Conservation (phyloP, 2,113 vertebrate species). For the Psophia crepitans region DNA sequence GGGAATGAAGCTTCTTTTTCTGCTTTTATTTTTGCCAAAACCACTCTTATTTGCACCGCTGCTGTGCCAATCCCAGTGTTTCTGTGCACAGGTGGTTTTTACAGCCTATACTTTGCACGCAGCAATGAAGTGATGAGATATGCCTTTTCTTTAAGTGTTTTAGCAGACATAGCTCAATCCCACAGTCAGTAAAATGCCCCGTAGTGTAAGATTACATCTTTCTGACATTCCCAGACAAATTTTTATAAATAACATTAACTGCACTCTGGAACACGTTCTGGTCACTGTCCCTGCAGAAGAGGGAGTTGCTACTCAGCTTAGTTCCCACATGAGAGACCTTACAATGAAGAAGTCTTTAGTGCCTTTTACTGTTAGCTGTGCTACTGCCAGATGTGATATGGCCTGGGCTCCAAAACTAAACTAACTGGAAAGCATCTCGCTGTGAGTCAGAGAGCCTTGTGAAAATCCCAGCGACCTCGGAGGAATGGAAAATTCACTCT, state of each 20-base stretch:
- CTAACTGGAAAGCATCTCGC: background rate
- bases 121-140: conserved; percentile 35
- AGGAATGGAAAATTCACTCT: background rate
- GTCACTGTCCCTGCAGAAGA: background rate
- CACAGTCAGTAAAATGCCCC: conserved; percentile 22
- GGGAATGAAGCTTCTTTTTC: background rate
- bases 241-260: conserved; percentile 32
- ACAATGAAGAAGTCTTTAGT: background rate
- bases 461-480: conserved; percentile 18
- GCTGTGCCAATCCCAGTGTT: background rate
- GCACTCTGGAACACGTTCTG: background rate
- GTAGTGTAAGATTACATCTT: conserved; percentile 17
- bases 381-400: conserved; percentile 9
- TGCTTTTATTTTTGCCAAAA: background rate
- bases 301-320: background rate
- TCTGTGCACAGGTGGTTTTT: conserved; percentile 44
- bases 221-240: conserved; percentile 21
- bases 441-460: background rate
- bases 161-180: conserved; percentile 27
- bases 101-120: background rate
- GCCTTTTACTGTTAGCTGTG: background rate
- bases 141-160: conserved; percentile 3
- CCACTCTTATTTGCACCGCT: background rate
- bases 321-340: background rate
- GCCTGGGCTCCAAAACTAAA: background rate